These are phyloP conservation scores for Mustela lutreola DNA, from an alignment of 2,113 vertebrate species.

Conservation along the genomic window DNA sequence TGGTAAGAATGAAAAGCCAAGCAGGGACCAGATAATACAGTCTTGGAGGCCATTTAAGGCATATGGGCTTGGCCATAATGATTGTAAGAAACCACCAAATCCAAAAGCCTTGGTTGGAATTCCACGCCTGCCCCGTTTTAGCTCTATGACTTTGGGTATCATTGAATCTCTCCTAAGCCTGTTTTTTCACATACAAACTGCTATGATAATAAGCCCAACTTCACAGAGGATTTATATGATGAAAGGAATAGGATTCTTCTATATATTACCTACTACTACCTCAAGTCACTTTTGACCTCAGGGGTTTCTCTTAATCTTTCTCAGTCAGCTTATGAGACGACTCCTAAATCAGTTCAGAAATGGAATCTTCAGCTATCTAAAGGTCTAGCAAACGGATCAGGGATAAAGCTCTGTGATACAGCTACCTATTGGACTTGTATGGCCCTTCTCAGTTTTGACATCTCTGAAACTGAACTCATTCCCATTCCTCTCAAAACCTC, in stretches of 20 bases:
- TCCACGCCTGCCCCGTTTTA: neutral
- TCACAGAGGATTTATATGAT: neutral
- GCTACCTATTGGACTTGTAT: rapidly evolving
- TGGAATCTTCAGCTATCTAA: neutral
- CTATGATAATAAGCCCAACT: neutral
- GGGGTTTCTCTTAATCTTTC: neutral
- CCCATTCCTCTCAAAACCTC: neutral
- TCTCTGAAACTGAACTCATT: neutral
- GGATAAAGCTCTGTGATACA: neutral
- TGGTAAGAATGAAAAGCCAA: neutral
- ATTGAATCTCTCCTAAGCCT: neutral
- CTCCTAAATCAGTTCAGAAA: neutral
- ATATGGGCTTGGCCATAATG: neutral
- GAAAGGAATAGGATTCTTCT: neutral
- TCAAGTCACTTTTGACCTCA: neutral
- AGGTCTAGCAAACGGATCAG: neutral
- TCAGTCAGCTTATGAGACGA: neutral
- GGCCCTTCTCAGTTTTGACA: neutral
- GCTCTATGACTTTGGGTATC: neutral
- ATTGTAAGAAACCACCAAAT: neutral
- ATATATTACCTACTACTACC: neutral
- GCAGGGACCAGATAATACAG: neutral
- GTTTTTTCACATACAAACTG: slow-evolving; percentile 22
- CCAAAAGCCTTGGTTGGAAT: neutral
- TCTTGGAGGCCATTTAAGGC: neutral